A percentile compares a stretch with the other conserved stretches of the same genome.
phyloP scores from a whole-genome alignment of 2,113 vertebrate genomes.

The Lichenostomus cassidix region DNA sequence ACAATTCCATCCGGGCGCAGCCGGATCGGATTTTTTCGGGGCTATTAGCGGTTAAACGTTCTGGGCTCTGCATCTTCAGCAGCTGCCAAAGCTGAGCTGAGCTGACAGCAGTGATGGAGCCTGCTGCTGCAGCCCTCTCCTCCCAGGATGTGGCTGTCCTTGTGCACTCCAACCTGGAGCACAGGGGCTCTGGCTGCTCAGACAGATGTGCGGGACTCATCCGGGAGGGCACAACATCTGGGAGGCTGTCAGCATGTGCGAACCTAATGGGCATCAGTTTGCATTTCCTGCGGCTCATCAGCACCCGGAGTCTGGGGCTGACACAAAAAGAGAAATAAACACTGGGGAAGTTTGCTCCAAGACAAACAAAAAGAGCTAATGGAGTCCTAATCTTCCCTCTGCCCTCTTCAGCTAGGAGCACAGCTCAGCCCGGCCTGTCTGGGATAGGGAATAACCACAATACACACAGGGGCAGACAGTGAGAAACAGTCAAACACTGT shows the following conservation, averaged over 20 bases:
- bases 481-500: neutral
- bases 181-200: neutral
- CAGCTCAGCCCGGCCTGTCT: neutral
- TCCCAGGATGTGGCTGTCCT: neutral
- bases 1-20: accelerated
- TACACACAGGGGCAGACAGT: neutral
- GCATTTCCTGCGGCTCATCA: neutral
- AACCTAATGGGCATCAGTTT: neutral
- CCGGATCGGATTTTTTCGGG: neutral
- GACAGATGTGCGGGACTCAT: neutral
- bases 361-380: neutral
- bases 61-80: neutral
- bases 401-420: neutral
- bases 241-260: neutral
- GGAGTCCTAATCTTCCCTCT: neutral
- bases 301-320: neutral
- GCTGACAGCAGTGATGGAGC: neutral
- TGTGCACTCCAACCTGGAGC: neutral
- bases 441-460: neutral
- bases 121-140: neutral
- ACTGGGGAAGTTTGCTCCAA: neutral
- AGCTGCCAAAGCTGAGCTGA: neutral
- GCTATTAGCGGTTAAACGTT: neutral
- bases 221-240: neutral
- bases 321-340: neutral